Conservation (phyloP, 2,888 invertebrate species). For the Lycia hirtaria region DNA sequence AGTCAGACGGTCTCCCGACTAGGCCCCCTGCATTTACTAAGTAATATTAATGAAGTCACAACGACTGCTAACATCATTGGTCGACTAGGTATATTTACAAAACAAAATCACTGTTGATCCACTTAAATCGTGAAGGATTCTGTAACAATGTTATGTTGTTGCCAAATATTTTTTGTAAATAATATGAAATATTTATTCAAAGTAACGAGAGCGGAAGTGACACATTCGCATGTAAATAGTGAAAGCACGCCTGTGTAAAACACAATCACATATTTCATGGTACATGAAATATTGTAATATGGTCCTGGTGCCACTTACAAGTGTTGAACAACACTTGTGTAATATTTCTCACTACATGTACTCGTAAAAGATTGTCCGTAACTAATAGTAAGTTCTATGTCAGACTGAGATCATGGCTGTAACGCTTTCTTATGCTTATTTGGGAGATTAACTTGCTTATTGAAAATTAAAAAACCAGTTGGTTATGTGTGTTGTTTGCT, state of each 20-base stretch:
- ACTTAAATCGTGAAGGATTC: neutral
- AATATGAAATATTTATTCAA: slow-evolving; percentile 38
- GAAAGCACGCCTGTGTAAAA: slow-evolving; percentile 57
- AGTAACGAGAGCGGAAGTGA: slow-evolving; percentile 56
- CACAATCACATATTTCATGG: slow-evolving; percentile 50
- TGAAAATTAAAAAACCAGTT: neutral
- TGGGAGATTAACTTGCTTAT: slow-evolving; percentile 1
- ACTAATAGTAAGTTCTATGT: slow-evolving; percentile 1
- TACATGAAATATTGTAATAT: slow-evolving; percentile 47
- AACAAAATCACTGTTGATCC: neutral
- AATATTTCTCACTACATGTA: slow-evolving; percentile 6
- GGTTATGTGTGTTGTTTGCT: no score
- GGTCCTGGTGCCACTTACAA: slow-evolving; percentile 26
- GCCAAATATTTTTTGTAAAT: slow-evolving; percentile 19
- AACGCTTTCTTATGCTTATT: slow-evolving; percentile 15
- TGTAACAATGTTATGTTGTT: slow-evolving; percentile 10
- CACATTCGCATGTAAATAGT: slow-evolving; percentile 56
- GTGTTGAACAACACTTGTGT: slow-evolving; percentile 20
- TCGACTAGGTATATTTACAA: no score
- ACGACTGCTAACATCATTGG: no score
- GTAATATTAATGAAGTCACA: no score
- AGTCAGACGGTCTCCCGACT: no score
- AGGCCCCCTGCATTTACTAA: no score
- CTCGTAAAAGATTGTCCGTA: neutral
- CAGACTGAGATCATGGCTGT: slow-evolving; percentile 9